A percentile compares a stretch with the other conserved stretches of the same genome.
Evolutionary conservation across 1,140 invertebrate species (phyloP).

Genomic region (Rhopalosiphum maidis): DNA sequence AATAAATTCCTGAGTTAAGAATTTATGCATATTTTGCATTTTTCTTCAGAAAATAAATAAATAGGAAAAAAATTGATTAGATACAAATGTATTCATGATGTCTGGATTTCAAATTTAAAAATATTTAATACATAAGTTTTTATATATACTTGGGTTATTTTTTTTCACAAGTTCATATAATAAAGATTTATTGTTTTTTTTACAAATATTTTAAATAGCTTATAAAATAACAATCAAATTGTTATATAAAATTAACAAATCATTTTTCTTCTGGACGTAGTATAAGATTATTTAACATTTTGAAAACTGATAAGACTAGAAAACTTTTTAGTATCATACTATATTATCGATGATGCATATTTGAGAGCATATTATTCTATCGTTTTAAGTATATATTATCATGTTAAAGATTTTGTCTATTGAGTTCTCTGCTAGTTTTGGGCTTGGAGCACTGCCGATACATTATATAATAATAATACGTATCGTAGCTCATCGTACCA

Average conservation of each 20-base stretch:
- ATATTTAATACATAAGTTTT: neutral
- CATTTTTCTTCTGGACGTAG: no score
- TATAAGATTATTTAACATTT: neutral
- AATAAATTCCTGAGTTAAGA: neutral
- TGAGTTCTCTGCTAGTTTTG: neutral
- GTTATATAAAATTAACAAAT: no score
- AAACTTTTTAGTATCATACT: neutral
- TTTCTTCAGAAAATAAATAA: neutral
- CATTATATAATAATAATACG: neutral
- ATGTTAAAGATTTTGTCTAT: neutral
- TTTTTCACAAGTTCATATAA: neutral
- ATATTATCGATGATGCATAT: neutral
- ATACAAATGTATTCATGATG: neutral
- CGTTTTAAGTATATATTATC: neutral
- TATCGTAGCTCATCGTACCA: no score
- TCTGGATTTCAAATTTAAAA: neutral
- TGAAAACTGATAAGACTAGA: neutral
- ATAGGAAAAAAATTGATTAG: neutral
- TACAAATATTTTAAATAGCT: neutral
- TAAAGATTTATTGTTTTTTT: neutral
- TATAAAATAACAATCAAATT: neutral
- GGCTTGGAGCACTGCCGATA: neutral
- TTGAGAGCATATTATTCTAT: neutral
- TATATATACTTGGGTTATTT: neutral
- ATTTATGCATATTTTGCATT: neutral